These are phyloP conservation scores for Lophotriccus pileatus DNA, from an alignment of 2,797 vertebrate genomes.

Conservation along the genomic window DNA sequence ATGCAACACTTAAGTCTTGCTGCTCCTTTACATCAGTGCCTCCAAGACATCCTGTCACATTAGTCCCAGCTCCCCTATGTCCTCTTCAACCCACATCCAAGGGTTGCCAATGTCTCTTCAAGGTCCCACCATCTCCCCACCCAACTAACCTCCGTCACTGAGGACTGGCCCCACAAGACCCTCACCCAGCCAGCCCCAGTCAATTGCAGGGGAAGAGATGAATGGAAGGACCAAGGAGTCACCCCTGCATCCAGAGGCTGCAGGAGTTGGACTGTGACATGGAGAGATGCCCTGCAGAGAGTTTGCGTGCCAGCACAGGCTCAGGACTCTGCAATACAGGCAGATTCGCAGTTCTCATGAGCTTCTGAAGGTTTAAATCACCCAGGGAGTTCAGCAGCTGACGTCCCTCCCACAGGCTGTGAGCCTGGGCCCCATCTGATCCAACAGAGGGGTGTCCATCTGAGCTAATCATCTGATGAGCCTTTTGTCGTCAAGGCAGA, in stretches of 20 bases:
- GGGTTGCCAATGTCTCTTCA: background rate
- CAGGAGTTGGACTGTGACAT: fast-evolving
- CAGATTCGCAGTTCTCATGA: background rate
- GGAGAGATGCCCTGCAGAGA: background rate
- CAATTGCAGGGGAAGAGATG: background rate
- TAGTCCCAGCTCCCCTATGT: background rate
- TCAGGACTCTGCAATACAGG: background rate
- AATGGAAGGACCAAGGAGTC: background rate
- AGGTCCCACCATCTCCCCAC: background rate
- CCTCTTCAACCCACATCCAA: background rate
- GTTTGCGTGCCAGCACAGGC: background rate
- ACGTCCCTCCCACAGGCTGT: background rate
- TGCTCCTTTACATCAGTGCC: background rate
- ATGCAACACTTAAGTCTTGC: background rate
- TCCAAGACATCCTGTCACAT: background rate
- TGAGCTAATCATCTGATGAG: background rate
- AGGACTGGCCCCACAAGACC: background rate
- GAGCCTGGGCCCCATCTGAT: background rate
- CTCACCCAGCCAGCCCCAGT: background rate
- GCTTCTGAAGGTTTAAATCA: background rate
- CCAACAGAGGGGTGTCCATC: background rate
- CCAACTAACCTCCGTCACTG: background rate
- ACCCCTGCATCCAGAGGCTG: background rate
- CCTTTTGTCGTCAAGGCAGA: background rate
- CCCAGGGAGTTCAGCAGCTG: background rate